A percentile compares a stretch with the other conserved stretches of the same genome.
Conservation (phyloP, 1,140 invertebrate genomes). For the Capitella teleta region DNA sequence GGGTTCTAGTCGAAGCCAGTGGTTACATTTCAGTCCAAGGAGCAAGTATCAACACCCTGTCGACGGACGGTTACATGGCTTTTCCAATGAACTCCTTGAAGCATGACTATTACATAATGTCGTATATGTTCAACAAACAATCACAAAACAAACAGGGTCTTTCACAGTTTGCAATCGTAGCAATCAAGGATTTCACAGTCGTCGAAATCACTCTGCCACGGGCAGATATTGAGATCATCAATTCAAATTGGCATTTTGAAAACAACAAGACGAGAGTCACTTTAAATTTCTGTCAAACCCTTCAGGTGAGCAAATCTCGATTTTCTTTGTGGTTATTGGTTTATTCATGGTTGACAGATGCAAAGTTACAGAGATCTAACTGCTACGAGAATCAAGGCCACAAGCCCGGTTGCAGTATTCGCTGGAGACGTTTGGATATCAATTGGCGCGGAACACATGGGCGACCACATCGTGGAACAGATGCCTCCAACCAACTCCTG, state of each 20-base stretch:
- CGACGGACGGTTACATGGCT: constrained; percentile 22
- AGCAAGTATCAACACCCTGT: constrained; percentile 5
- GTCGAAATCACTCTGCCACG: neutral
- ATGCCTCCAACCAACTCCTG: constrained; percentile 22
- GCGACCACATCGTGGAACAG: constrained; percentile 24
- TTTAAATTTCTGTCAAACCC: neutral
- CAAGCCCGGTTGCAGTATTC: constrained; percentile 19
- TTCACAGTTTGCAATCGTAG: neutral
- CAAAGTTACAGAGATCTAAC: constrained; percentile 21
- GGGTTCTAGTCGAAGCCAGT: neutral
- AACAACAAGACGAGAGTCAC: neutral
- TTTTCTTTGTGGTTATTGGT: neutral
- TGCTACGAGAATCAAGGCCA: constrained; percentile 17
- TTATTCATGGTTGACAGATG: constrained; percentile 13
- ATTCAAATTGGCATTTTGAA: no score
- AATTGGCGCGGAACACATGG: constrained; percentile 8
- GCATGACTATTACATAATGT: constrained; percentile 22
- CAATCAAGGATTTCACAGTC: neutral
- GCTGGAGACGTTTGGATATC: constrained; percentile 20
- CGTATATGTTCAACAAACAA: constrained; percentile 10
- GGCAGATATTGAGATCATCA: neutral
- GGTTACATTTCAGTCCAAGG: constrained; percentile 3
- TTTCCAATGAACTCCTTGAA: constrained; percentile 22
- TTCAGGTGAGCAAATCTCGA: neutral
- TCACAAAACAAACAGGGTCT: neutral